These are phyloP conservation scores for Brachypterus glaber DNA, from an alignment of 2,888 invertebrate species.

Conservation along the genomic window DNA sequence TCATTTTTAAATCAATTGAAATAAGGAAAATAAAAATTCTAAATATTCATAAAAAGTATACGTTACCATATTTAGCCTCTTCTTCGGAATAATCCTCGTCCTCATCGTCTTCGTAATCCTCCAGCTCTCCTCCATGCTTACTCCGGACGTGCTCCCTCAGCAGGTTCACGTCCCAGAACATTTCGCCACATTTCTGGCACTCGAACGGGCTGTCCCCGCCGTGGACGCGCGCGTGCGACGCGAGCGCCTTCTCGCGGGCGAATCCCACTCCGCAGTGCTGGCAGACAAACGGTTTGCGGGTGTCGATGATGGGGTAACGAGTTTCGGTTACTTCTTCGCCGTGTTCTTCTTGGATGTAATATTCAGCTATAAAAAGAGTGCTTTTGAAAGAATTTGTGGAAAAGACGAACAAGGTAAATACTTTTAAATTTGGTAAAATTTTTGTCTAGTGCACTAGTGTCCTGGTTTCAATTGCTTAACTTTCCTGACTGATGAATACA, in stretches of 20 bases:
- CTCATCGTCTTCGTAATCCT: conserved; percentile 38
- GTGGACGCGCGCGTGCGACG: conserved; percentile 68
- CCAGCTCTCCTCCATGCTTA: conserved; percentile 47
- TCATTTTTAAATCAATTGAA: conserved; percentile 23
- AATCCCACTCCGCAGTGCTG: conserved; percentile 64
- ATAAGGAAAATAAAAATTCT: conserved; percentile 40
- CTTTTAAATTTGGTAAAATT: no score
- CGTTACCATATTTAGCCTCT: conserved; percentile 47
- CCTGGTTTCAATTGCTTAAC: no score
- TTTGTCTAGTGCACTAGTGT: no score
- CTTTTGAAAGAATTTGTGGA: no score
- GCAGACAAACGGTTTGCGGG: conserved; percentile 71
- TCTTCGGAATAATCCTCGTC: conserved; percentile 48
- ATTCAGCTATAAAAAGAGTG: no score
- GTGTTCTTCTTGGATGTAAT: no score
- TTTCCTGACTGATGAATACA: no score
- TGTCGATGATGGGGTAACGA: conserved; percentile 54
- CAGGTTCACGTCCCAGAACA: conserved; percentile 62
- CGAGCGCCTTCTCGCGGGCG: conserved; percentile 71
- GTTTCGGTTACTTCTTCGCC: conserved; percentile 24
- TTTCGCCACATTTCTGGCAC: conserved; percentile 69
- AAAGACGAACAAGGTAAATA: no score
- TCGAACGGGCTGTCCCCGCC: conserved; percentile 73
- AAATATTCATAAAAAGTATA: conserved; percentile 42
- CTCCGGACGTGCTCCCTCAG: conserved; percentile 52